These are phyloP conservation scores for Aix galericulata DNA, from an alignment of 2,113 vertebrate genomes.

Conservation along the genomic window DNA sequence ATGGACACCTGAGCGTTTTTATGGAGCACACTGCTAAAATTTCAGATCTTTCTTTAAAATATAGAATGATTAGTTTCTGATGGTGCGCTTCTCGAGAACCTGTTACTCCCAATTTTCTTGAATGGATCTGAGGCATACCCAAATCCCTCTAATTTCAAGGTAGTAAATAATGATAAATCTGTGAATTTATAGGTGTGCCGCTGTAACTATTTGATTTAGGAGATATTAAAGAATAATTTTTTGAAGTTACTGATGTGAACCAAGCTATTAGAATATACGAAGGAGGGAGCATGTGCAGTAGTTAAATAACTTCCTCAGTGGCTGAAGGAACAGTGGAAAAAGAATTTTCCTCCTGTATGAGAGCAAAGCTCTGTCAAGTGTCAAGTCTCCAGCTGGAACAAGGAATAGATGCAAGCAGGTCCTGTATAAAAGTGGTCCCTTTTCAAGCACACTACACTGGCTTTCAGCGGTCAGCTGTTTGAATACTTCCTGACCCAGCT, in stretches of 20 bases:
- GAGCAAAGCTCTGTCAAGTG: neutral
- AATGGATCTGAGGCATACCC: neutral
- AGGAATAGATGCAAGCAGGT: neutral
- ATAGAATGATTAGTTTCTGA: neutral
- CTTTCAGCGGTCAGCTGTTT: neutral
- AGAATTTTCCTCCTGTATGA: neutral
- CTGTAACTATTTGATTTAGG: neutral
- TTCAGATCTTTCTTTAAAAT: neutral
- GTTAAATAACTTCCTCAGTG: neutral
- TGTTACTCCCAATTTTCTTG: neutral
- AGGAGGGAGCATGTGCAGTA: neutral
- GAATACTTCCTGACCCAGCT: neutral
- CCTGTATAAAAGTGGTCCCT: neutral
- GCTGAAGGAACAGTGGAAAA: neutral
- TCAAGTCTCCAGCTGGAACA: neutral
- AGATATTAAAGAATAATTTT: neutral
- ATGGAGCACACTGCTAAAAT: neutral
- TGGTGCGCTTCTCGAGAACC: rapidly evolving
- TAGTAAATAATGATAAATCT: neutral
- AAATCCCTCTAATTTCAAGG: neutral
- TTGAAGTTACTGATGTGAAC: neutral
- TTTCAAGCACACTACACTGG: neutral
- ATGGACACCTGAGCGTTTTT: neutral
- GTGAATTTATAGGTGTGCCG: neutral
- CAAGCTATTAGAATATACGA: neutral